A percentile compares a stretch with the other conserved stretches of the same genome.
Evolutionary conservation across 2,888 invertebrate genomes (phyloP).

Genomic region (Crepidodera aurea): DNA sequence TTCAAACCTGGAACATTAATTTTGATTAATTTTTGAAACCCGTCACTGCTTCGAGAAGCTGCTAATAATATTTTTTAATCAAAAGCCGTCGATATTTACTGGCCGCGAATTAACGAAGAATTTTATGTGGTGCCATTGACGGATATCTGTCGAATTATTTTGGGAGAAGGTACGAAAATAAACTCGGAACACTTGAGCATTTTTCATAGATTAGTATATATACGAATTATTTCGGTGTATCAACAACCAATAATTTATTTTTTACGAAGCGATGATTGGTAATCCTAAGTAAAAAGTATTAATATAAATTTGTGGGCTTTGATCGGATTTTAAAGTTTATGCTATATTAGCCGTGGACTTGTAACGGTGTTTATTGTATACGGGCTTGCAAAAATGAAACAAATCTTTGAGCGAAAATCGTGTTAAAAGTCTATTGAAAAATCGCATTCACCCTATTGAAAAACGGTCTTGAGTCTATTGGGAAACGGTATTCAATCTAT

Average conservation of each 20-base stretch:
- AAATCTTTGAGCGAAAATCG: too few species aligned
- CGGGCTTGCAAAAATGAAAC: too few species aligned
- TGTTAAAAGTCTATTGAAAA: too few species aligned
- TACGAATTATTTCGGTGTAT: slow-evolving; percentile 24
- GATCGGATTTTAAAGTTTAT: not conserved
- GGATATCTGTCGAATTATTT: slow-evolving; percentile 34
- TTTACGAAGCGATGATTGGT: slow-evolving; percentile 19
- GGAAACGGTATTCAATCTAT: too few species aligned
- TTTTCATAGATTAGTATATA: slow-evolving; percentile 25
- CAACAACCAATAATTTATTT: slow-evolving; percentile 25
- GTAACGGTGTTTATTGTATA: too few species aligned
- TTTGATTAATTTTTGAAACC: too few species aligned
- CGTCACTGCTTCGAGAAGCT: not conserved
- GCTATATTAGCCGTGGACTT: too few species aligned
- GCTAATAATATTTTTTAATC: slow-evolving; percentile 18
- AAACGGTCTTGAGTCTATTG: too few species aligned
- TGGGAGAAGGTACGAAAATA: slow-evolving; percentile 31
- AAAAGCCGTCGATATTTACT: slow-evolving; percentile 15
- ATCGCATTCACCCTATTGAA: too few species aligned
- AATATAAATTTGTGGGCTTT: not conserved
- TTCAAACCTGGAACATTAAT: not conserved
- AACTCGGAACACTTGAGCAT: slow-evolving; percentile 30
- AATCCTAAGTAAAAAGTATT: slow-evolving; percentile 1
- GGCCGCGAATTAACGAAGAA: slow-evolving; percentile 32
- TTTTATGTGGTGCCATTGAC: slow-evolving; percentile 38